A percentile compares a stretch with the other conserved stretches of the same genome.
phyloP scores from a whole-genome alignment of 2,113 vertebrate species.

The Salvelinus alpinus region DNA sequence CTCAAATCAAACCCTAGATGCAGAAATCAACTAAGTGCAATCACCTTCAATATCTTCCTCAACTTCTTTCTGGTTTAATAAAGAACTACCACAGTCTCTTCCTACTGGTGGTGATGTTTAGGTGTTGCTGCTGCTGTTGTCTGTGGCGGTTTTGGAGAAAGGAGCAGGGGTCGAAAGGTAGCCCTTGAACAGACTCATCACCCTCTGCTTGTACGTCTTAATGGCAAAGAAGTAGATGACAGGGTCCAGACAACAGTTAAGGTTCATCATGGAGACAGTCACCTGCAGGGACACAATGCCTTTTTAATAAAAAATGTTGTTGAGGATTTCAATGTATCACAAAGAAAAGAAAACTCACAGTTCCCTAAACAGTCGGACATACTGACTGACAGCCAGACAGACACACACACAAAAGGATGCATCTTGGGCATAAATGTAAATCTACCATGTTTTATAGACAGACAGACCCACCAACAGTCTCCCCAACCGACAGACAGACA shows the following conservation, averaged over 20 bases:
- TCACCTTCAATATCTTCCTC: neutral
- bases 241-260: constrained; percentile 84
- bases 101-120: constrained; percentile 14
- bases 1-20: neutral
- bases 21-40: neutral
- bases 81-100: constrained; percentile 20
- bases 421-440: too few relatives aligned
- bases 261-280: constrained; percentile 81
- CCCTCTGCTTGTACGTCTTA: constrained; percentile 78
- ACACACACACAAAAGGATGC: too few relatives aligned
- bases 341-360: too few relatives aligned
- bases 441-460: too few relatives aligned
- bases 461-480: too few relatives aligned
- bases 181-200: constrained; percentile 77
- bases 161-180: constrained; percentile 60
- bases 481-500: too few relatives aligned
- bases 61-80: neutral
- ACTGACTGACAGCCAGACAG: too few relatives aligned
- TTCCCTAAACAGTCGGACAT: too few relatives aligned
- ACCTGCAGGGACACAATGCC: constrained; percentile 61
- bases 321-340: constrained; percentile 73
- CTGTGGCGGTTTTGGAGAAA: constrained; percentile 68
- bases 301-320: neutral
- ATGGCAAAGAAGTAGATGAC: constrained; percentile 88
- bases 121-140: constrained; percentile 79